These are phyloP conservation scores for Elegia similella DNA, from an alignment of 2,888 invertebrate species.

Conservation along the genomic window DNA sequence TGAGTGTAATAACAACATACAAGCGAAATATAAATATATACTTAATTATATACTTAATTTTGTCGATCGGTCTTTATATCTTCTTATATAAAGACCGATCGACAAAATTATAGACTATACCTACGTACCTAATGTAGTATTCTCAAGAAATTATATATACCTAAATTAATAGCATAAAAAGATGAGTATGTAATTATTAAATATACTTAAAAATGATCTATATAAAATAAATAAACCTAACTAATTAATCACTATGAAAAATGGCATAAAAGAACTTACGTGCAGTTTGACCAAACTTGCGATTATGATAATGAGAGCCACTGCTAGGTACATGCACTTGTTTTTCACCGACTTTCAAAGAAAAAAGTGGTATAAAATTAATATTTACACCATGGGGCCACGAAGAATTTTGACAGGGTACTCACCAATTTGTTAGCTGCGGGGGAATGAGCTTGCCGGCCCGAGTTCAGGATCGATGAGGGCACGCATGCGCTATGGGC, in stretches of 20 bases:
- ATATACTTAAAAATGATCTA: background rate
- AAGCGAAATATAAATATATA: no score
- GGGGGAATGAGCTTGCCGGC: slow-evolving; percentile 46
- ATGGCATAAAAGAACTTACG: slow-evolving; percentile 56
- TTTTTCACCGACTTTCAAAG: slow-evolving; percentile 36
- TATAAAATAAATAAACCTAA: background rate
- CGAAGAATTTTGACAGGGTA: slow-evolving; percentile 52
- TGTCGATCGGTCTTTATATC: no score
- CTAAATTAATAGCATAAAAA: background rate
- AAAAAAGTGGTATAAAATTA: slow-evolving; percentile 21
- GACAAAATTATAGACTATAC: no score
- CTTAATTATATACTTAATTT: no score
- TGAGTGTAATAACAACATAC: no score
- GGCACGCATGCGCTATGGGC: slow-evolving; percentile 54
- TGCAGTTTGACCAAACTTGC: slow-evolving; percentile 74
- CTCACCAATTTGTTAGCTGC: slow-evolving; percentile 63
- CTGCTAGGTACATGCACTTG: slow-evolving; percentile 76
- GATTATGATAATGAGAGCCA: slow-evolving; percentile 73
- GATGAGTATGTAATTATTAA: background rate
- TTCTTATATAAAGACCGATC: no score
- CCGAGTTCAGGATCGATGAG: slow-evolving; percentile 47
- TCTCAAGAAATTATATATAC: background rate
- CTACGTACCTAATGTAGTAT: no score
- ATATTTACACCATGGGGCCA: slow-evolving; percentile 29
- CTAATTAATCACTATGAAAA: slow-evolving; percentile 5